Evolutionary conservation across 1,140 invertebrate genomes (phyloP), one percentile per base, ranked within the genome.

Genomic region (Drosophila ercepeae): DNA sequence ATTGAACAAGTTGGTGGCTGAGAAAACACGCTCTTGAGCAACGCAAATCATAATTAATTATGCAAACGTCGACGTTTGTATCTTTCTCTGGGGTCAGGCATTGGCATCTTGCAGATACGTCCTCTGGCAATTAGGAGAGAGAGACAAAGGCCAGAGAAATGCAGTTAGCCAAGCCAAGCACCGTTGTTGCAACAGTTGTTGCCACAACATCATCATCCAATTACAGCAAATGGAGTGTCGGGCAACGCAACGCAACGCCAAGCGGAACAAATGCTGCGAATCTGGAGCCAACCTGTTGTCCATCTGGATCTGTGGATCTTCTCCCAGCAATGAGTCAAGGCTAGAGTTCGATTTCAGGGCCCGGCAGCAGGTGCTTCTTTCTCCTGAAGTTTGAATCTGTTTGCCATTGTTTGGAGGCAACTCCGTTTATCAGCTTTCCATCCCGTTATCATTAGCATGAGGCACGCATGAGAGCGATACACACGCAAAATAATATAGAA

Each of bases 391-490:
- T n/a, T n/a, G n/a, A n/a, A n/a, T n/a, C n/a, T n/a, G n/a, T n/a
- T 61, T 72, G 79, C 67, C 73, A 84, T 84, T 86, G 81, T 84
- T 76, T 65, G 52, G 45, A 51, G 53, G 39, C 67, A 61, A 76
- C 61, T 84, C 67, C 81, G 81, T 86, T 86, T 86, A 86, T 86
- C 82, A 81, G 55, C 55, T 61, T 19, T n/a, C n/a, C 79, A 86
- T n/a, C n/a, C 77, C 82, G 77, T 88, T 86, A 86, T 86, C 82
- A 84, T 88, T 81, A 74, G 88, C 76, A 79, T 64, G 55, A 74
- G 3, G 48, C 65, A 76, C 65, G 64, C 57, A 78, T 57, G 59
- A 60, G 55, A 81, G 63, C 74, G 65, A 75, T 71, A 53, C 65
- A 65, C 77, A 82, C 73, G 68, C 73, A 81, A 53, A 67, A 68